Base-by-base conservation (phyloP, 2,113 vertebrate species). In the Serinus canaria region DNA sequence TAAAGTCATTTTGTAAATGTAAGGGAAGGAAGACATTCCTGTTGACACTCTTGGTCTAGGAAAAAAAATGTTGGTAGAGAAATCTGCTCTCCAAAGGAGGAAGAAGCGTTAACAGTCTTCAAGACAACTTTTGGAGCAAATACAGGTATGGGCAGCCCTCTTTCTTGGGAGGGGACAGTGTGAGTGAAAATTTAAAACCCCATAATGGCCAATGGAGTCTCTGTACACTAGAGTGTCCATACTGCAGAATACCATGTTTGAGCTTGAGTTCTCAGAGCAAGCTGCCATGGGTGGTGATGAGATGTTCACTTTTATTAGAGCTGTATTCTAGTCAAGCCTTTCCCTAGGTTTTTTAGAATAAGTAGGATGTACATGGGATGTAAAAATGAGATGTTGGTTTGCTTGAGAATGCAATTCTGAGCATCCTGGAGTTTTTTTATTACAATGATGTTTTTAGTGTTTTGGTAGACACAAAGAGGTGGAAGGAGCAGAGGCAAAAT, bases 381-480 rank as follows among this genome's bases (percentile, higher is more conserved):
- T 80, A 31, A 47, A 77, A 87, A 78, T 35, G 27, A 33, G 55
- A 52, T 75, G 25, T 24, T 83, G 25, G 17, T 80, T 97, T 95
- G 25, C 52, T 86, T 95, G 73, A 33, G 72, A 94, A 88, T 63
- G 81, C 53, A 74, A 87, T 91, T 87, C 56, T 44, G 84, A 92
- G 66, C 62, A 56, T 66, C 37, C 58, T 94, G 82, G 53, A 83
- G 22, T 50, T 72, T 74, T 96, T 73, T 31, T 8, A 27, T 88
- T 90, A 89, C 39, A 84, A 39, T 94, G 63, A 15, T 79, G 31
- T 33, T 55, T 73, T 84, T 53, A 59, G 31, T 55, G n/a, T 74
- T 95, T 95, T 82, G 79, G 79, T 90, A 82, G 72, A 88, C 70
- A 84, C 33, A 80, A 63, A 62, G 56, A 82, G 68, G 81, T 85